Conservation (phyloP, 2,797 vertebrate species). For the Channa striata region DNA sequence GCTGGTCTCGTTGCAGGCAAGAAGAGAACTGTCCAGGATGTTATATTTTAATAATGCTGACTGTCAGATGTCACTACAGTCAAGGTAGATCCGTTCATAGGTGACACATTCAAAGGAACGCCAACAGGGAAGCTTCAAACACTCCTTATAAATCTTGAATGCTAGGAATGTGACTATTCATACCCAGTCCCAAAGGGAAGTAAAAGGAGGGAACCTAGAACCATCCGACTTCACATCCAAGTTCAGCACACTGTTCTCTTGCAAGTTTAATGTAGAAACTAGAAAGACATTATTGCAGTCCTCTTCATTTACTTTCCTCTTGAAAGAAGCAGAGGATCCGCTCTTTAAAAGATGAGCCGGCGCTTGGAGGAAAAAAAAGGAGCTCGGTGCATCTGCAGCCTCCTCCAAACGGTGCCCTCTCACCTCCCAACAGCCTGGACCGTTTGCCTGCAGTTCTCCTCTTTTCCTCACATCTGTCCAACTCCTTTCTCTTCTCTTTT, state of each 20-base stretch:
- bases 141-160: neutral
- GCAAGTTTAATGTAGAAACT: slow-evolving; percentile 43
- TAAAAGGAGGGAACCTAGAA: neutral
- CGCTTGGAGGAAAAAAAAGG: slow-evolving; percentile 25
- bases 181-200: slow-evolving; percentile 33
- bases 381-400: slow-evolving; percentile 53
- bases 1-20: slow-evolving; percentile 27
- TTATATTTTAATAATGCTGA: neutral
- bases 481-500: slow-evolving; percentile 50
- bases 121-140: slow-evolving; percentile 19
- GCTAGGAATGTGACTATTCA: slow-evolving; percentile 10
- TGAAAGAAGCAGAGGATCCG: slow-evolving; percentile 9
- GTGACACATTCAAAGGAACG: slow-evolving; percentile 23
- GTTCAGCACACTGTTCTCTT: slow-evolving; percentile 24
- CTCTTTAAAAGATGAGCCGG: slow-evolving; percentile 26
- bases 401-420: slow-evolving; percentile 50
- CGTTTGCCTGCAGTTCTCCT: slow-evolving; percentile 46
- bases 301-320: slow-evolving; percentile 28
- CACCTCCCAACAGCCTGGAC: slow-evolving; percentile 43
- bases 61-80: slow-evolving; percentile 33
- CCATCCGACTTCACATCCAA: slow-evolving; percentile 38
- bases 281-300: slow-evolving; percentile 16
- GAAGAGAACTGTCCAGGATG: slow-evolving; percentile 21
- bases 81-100: slow-evolving; percentile 33
- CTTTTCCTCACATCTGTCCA: slow-evolving; percentile 46